Base-by-base conservation (phyloP, 1,140 invertebrate genomes). In the Drosophila lowei region DNA sequence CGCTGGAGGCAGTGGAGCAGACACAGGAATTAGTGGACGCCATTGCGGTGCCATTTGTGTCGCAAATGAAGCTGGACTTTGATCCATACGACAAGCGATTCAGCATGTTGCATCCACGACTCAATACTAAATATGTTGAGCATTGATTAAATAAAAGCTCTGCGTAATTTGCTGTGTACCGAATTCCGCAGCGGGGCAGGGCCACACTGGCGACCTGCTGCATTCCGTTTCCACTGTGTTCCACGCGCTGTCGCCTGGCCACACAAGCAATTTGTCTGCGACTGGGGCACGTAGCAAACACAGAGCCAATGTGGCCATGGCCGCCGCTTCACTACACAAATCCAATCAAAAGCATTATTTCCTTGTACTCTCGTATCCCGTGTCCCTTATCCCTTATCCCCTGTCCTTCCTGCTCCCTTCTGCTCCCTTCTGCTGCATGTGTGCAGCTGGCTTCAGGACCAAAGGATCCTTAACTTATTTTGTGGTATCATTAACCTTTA, bases 401-500 rank as follows among this genome's bases (percentile, higher is more conserved):
- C 28, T 9, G 8, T 28, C 18, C 28, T 13, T 56, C 56, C 59
- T 38, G 57, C 11, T 18, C 48, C 54, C 30, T 9, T 2, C 30
- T 30, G 2, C 7, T 30, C 8, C 30, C 18, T 18, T 38, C 23
- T 25, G 42, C 28, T 65, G 57, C 47, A 43, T 42, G 61, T 67
- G 21, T 48, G 34, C 34, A 38, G 34, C 34, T 38, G 34, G 34
- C 34, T 62, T 21, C 13, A 52, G 44, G 62, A 38, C 34, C 34
- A 38, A 38, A 38, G 50, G 63, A 52, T 81, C 56, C 81, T 77
- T 86, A 85, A 85, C 81, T 81, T 85, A 81, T 85, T 81, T 88
- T 86, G 83, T 88, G 83, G 81, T 86, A 86, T 86, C 83, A 86
- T 86, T 86, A 88, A 86, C 81, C 83, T 86, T 86, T 88, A 86